Evolutionary conservation across 2,888 invertebrate species (phyloP), one percentile per base, ranked within the genome.

Genomic region (Epicampocera succincta): DNA sequence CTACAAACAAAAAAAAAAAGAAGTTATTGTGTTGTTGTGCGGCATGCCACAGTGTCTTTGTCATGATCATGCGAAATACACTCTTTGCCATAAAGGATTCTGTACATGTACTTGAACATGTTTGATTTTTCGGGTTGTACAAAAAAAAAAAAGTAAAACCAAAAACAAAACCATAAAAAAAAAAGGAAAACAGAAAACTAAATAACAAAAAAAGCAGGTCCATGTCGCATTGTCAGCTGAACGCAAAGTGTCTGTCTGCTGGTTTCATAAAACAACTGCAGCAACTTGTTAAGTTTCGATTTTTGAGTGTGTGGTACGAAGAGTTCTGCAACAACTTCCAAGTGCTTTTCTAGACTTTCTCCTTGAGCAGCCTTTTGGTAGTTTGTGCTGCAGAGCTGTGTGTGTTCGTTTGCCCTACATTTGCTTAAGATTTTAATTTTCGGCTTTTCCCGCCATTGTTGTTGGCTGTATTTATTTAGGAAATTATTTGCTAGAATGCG

Each of bases 21-120:
- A 19, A 44, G 66, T 65, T 56, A 56, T 74, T 74, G 54, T 76
- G 33, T 9, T 33, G 33, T 33, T 33, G 33, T 76, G 61, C 33
- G 61, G 69, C n/a, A 38, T 54, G 40, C 69, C 61, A 76, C 69
- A 68, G 69, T 76, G 46, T 69, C 25, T 69, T 76, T 61, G 38
- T 76, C 50, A 68, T 61, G 61, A 68, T 61, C 44, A 44, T 68
- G 21, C 46, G 19, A 66, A 50, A 58, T 29, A 58, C 42, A 60
- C 50, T 66, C 25, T 58, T 58, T 66, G 42, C 42, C 66, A 60
- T 44, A 50, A 75, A 75, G 60, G 50, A 68, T 58, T 21, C 29
- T 44, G 11, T 13, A 29, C 25, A n/a, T 13, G 25, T 46, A 44
- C 33, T 48, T n/a, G 44, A n/a, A n/a, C n/a, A n/a, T 50, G 17